Evolutionary conservation across 2,113 vertebrate species (phyloP), one percentile per base, ranked within the genome.

Genomic region (Peromyscus leucopus): DNA sequence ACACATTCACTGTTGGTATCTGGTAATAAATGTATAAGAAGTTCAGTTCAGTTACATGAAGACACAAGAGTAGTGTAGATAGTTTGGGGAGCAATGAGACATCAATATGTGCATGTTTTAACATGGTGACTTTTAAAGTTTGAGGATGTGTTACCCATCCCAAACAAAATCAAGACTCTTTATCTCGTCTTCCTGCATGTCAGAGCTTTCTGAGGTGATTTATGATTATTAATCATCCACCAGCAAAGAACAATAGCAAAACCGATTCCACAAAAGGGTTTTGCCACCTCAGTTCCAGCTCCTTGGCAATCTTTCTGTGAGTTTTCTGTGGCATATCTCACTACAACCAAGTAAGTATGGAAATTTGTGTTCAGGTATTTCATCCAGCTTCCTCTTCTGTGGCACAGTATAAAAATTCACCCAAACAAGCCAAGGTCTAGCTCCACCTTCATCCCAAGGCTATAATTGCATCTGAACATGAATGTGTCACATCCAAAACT

Each of bases 191-290:
- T 93, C 90, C 61, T 80, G 57, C n/a, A 63, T 31, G 28, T 16
- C 17, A 76, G 76, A 65, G 7, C 42, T 95, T 36, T 24, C 61
- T 69, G 28, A 16, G 8, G 13, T 59, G 10, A 71, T n/a, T 92
- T 87, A 39, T 22, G 39, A 92, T 76, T 71, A 10, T 55, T 26
- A 91, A 78, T n/a, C 72, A 95, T 31, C 74, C 31, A 93, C 55
- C 31, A 79, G 82, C 78, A 95, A 94, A 94, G 17, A 93, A 22
- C 36, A 86, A 42, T 80, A 91, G 51, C 24, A 63, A 94, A 93
- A 59, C 16, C 28, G 13, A 94, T 10, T 92, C 36, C 15, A 26
- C 13, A 28, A 59, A 85, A 93, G 55, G 3, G 21, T n/a, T 9
- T n/a, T 65, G 67, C 24, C 71, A 63, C 46, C 79, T 39, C 42